Percentiles rank a stretch among this genome's conserved stretches.
Conservation (phyloP, 2,797 vertebrate species). For the Graptemys geographica region DNA sequence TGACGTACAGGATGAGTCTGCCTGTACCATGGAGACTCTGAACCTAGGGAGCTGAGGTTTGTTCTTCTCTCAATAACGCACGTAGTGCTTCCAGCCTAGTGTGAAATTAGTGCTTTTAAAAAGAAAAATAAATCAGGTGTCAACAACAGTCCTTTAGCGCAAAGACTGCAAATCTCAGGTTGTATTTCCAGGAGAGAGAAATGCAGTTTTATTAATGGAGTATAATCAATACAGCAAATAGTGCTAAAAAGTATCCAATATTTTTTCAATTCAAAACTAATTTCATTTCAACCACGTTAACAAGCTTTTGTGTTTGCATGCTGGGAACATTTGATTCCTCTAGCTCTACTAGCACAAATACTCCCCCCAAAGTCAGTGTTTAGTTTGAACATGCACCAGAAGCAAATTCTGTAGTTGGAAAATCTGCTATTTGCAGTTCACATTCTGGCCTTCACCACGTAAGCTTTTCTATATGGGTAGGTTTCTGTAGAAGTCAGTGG, state of each 20-base stretch:
- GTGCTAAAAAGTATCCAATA: neutral
- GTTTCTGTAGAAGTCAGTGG: constrained; percentile 37
- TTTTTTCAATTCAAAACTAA: neutral
- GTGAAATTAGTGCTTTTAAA: neutral
- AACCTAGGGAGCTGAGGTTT: neutral
- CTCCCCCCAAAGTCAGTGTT: neutral
- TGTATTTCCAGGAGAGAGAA: constrained; percentile 44
- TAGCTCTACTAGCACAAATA: neutral
- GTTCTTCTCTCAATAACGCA: neutral
- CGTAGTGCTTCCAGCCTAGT: neutral
- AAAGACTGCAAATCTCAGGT: neutral
- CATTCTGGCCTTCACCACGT: neutral
- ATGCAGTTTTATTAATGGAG: neutral
- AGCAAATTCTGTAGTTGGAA: constrained; percentile 16
- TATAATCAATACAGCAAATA: neutral
- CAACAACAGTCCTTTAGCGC: neutral
- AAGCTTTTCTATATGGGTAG: neutral
- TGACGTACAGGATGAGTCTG: neutral
- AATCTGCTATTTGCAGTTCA: constrained; percentile 14
- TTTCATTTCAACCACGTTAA: neutral
- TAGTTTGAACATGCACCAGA: neutral
- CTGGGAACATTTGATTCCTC: neutral
- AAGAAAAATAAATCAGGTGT: neutral
- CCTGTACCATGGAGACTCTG: neutral
- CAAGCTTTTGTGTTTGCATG: neutral